Conservation (phyloP, 2,797 vertebrate species). For the Eospalax fontanierii region DNA sequence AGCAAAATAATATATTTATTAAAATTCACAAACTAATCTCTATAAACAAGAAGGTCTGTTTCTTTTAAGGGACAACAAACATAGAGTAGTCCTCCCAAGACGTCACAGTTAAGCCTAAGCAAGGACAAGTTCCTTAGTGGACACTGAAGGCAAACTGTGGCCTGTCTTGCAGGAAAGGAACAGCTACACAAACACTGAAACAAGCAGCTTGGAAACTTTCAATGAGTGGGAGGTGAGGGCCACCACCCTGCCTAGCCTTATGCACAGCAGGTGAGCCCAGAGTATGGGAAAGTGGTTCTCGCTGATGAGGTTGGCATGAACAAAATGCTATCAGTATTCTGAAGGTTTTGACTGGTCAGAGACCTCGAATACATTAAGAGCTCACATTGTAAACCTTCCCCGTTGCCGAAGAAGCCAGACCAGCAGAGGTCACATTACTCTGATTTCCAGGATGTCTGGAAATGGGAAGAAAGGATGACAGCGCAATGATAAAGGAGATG, state of each 20-base stretch:
- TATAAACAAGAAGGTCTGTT: slow-evolving; percentile 53
- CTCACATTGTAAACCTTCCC: slow-evolving; percentile 17
- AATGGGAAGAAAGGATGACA: not conserved
- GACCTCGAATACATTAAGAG: not conserved
- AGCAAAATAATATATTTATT: not conserved
- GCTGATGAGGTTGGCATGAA: not conserved
- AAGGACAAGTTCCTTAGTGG: not conserved
- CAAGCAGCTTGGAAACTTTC: not conserved
- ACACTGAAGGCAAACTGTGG: not conserved
- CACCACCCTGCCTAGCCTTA: not conserved
- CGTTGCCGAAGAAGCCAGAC: not conserved
- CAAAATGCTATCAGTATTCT: not conserved
- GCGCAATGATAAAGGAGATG: not conserved
- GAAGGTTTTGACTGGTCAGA: not conserved
- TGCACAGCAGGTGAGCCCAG: not conserved
- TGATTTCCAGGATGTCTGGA: not conserved
- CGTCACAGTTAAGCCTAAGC: not conserved
- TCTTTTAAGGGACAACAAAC: slow-evolving; percentile 16
- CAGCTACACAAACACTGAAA: not conserved
- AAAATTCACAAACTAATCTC: slow-evolving; percentile 43
- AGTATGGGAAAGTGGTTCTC: not conserved
- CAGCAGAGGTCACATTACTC: not conserved
- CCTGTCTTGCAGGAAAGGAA: not conserved
- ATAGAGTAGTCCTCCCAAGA: slow-evolving; percentile 10
- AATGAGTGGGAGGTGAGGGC: not conserved